Conservation (phyloP, 1,140 invertebrate genomes). For the Anoplolepis gracilipes region DNA sequence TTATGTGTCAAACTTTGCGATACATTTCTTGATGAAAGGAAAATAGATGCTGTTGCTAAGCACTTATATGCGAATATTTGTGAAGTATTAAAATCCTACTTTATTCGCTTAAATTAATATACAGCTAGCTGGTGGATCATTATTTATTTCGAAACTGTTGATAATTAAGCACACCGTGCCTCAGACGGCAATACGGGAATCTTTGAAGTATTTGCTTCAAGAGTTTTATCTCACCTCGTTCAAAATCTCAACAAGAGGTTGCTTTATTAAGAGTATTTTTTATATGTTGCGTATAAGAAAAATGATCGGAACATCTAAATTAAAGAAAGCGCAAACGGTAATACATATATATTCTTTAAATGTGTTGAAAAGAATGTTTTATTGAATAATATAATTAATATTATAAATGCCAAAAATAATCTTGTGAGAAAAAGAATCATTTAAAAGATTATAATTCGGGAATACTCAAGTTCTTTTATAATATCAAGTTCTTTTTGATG, state of each 20-base stretch:
- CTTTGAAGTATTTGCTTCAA: neutral
- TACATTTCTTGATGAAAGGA: neutral
- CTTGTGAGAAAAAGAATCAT: neutral
- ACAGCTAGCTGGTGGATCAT: neutral
- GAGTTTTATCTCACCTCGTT: neutral
- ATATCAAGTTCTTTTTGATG: slow-evolving; percentile 12
- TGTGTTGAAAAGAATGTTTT: neutral
- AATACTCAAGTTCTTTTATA: neutral
- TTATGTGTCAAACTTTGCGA: slow-evolving; percentile 29
- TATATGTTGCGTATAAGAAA: neutral
- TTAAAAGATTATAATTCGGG: too few species aligned
- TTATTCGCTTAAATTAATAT: slow-evolving; percentile 28
- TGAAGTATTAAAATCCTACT: neutral
- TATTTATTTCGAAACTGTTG: slow-evolving; percentile 18
- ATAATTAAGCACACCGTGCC: neutral
- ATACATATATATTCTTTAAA: neutral
- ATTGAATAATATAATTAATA: neutral
- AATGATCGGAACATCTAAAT: neutral
- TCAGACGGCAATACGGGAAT: neutral
- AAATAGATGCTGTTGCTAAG: neutral
- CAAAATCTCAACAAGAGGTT: neutral
- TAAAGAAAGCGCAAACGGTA: neutral
- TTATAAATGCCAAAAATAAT: neutral
- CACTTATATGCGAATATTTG: neutral
- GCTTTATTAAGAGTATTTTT: neutral